Conservation (phyloP, 2,888 invertebrate species). For the Acleris laterana region DNA sequence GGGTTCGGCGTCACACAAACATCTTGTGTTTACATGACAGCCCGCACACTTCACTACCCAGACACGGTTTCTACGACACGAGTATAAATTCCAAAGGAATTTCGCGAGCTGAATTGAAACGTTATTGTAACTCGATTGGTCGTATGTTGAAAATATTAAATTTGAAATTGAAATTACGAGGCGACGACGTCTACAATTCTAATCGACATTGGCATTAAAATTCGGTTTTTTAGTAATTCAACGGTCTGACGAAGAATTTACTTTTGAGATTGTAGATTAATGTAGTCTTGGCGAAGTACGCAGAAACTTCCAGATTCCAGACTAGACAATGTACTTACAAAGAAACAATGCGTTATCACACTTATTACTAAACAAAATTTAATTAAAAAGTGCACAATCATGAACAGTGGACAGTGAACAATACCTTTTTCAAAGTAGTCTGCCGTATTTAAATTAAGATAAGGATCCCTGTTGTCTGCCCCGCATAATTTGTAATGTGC, state of each 20-base stretch:
- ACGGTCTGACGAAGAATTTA: background rate
- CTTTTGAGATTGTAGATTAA: background rate
- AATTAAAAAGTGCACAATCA: too few relatives aligned
- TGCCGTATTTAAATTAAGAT: too few relatives aligned
- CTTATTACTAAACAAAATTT: too few relatives aligned
- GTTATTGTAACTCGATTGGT: conserved; percentile 6
- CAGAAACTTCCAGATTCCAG: too few relatives aligned
- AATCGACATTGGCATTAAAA: conserved; percentile 15
- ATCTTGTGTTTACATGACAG: conserved; percentile 33
- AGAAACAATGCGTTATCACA: too few relatives aligned
- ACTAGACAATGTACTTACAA: too few relatives aligned
- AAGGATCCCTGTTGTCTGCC: too few relatives aligned
- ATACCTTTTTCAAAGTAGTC: too few relatives aligned
- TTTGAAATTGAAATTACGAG: conserved; percentile 8
- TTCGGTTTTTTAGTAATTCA: background rate
- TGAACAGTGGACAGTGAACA: too few relatives aligned
- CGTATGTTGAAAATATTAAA: conserved; percentile 3
- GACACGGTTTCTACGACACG: conserved; percentile 19
- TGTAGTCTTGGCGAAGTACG: background rate
- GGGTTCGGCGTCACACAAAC: conserved; percentile 37
- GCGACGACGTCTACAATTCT: background rate
- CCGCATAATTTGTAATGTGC: too few relatives aligned
- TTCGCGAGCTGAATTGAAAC: conserved; percentile 6
- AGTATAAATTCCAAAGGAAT: conserved; percentile 21
- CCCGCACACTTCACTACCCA: conserved; percentile 22